These are phyloP conservation scores for Crax fasciolata DNA, from an alignment of 2,797 vertebrate species.

Conservation along the genomic window DNA sequence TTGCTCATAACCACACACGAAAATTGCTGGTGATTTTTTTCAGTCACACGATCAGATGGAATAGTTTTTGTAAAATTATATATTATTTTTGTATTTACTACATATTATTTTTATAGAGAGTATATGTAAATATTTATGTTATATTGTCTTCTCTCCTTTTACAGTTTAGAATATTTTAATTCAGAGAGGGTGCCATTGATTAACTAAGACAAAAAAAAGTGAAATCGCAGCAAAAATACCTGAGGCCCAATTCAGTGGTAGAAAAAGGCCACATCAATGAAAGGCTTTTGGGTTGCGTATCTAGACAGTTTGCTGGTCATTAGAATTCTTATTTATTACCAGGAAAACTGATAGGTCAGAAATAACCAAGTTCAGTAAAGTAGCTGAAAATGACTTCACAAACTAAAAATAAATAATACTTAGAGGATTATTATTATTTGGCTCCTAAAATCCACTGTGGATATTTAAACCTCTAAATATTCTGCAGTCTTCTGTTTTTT, in stretches of 20 bases:
- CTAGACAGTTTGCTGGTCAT: not conserved
- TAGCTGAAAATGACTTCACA: not conserved
- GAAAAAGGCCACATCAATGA: not conserved
- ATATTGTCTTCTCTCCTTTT: not conserved
- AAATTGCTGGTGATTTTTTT: not conserved
- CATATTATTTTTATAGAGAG: not conserved
- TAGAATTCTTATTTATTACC: not conserved
- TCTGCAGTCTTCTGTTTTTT: not conserved
- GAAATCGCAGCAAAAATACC: conserved; percentile 5
- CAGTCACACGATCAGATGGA: not conserved
- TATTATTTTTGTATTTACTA: not conserved
- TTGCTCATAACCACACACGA: not conserved
- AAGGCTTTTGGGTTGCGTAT: not conserved
- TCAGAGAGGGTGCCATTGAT: not conserved
- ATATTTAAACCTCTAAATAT: not conserved
- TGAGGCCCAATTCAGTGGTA: not conserved
- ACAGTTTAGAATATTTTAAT: not conserved
- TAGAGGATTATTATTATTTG: not conserved
- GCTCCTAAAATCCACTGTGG: not conserved
- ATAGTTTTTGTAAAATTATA: not conserved
- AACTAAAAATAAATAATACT: not conserved
- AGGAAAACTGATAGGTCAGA: conserved; percentile 27
- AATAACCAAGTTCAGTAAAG: not conserved
- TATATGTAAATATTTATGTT: not conserved
- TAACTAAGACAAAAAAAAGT: not conserved